phyloP scores from a whole-genome alignment of 2,888 invertebrate genomes.

The Spisula subtruncata region DNA sequence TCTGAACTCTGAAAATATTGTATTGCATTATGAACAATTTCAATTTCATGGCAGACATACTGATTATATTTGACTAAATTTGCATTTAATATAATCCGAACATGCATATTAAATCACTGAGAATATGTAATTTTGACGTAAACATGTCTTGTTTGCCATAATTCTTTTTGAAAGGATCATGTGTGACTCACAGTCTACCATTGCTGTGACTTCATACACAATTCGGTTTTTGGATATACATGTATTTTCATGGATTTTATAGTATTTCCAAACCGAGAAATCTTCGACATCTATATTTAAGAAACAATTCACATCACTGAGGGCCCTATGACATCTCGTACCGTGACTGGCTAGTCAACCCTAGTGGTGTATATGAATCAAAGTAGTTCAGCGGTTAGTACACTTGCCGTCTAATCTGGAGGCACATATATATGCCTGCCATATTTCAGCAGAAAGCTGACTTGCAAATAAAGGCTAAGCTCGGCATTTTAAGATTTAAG shows the following conservation, averaged over 20 bases:
- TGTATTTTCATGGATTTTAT: too few species aligned
- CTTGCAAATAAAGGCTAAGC: too few species aligned
- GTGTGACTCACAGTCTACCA: neutral
- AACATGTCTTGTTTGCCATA: neutral
- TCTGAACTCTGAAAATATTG: neutral
- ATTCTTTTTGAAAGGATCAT: neutral
- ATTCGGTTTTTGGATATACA: neutral
- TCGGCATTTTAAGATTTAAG: too few species aligned
- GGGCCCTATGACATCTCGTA: too few species aligned
- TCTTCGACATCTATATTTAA: too few species aligned
- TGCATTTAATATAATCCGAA: neutral
- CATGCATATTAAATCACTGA: neutral
- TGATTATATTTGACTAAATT: neutral
- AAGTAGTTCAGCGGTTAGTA: too few species aligned
- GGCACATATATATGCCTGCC: too few species aligned
- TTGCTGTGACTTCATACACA: neutral
- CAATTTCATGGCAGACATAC: neutral
- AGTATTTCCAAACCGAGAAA: too few species aligned
- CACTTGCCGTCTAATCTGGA: too few species aligned
- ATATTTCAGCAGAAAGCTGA: too few species aligned
- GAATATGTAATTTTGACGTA: neutral
- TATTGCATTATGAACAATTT: neutral
- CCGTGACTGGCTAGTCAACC: neutral
- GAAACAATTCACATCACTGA: too few species aligned
- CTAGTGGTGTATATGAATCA: neutral